These are phyloP conservation scores for Nasua narica DNA, from an alignment of 2,797 vertebrate species.

Conservation along the genomic window DNA sequence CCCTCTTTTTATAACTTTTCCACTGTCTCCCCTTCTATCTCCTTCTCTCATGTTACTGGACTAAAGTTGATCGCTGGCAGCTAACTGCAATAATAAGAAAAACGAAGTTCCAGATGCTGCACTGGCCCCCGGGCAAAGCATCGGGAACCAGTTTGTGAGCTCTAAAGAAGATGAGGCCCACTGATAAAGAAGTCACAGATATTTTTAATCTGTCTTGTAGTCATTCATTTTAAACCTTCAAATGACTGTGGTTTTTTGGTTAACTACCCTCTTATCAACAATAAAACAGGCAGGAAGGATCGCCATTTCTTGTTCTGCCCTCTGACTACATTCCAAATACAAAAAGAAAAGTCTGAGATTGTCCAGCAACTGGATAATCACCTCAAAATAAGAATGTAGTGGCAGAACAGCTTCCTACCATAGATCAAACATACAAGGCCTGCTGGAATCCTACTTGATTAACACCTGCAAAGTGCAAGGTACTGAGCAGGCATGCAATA, in stretches of 20 bases:
- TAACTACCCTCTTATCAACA: not conserved
- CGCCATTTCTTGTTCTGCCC: not conserved
- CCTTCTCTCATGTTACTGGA: not conserved
- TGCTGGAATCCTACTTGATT: not conserved
- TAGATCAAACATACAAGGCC: not conserved
- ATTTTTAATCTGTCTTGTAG: not conserved
- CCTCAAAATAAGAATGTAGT: not conserved
- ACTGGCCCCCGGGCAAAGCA: not conserved
- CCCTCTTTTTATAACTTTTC: not conserved
- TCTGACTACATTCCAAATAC: not conserved
- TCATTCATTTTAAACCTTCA: not conserved
- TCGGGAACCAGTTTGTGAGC: not conserved
- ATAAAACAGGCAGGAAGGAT: not conserved
- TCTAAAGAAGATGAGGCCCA: not conserved
- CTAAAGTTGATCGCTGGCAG: not conserved
- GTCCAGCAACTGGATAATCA: not conserved
- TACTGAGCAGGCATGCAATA: not conserved
- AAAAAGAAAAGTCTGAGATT: not conserved
- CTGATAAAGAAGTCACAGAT: not conserved
- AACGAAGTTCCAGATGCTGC: not conserved
- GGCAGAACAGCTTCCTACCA: not conserved
- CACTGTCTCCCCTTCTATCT: not conserved
- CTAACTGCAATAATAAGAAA: not conserved
- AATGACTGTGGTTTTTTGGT: not conserved
- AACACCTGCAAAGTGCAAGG: not conserved